Percentiles rank a stretch among this genome's conserved stretches.
Conservation (phyloP, 2,888 invertebrate species). For the Terebella lapidaria region DNA sequence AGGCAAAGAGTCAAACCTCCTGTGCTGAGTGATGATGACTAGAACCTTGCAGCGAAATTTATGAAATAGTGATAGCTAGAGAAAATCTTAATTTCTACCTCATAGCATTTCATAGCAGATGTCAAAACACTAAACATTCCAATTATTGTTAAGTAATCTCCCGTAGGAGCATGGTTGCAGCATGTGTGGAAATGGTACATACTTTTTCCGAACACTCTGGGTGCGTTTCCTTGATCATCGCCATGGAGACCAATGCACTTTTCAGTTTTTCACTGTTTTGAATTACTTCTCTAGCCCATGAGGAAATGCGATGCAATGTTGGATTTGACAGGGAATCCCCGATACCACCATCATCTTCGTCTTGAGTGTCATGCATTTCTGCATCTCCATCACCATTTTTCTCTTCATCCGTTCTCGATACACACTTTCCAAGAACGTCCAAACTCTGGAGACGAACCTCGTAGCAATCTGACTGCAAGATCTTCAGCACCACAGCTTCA, state of each 20-base stretch:
- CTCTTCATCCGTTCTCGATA: background rate
- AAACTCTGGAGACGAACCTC: background rate
- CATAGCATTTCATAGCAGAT: too few species aligned
- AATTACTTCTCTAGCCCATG: background rate
- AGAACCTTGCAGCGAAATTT: too few species aligned
- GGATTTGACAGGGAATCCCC: background rate
- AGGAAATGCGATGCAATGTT: background rate
- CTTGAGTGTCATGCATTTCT: background rate
- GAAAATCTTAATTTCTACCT: too few species aligned
- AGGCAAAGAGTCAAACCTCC: too few species aligned
- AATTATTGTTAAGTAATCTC: too few species aligned
- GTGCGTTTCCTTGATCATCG: conserved; percentile 7
- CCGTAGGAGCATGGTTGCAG: too few species aligned
- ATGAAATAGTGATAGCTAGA: too few species aligned
- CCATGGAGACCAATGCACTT: conserved; percentile 8
- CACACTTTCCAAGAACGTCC: background rate
- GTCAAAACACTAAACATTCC: too few species aligned
- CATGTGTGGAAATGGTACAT: too few species aligned
- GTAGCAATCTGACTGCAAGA: background rate
- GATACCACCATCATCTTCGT: background rate
- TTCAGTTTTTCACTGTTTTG: background rate
- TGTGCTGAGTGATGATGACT: too few species aligned
- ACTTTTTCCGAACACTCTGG: conserved; percentile 13
- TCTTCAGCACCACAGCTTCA: background rate
- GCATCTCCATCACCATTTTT: background rate